These are phyloP conservation scores for Himalopsyche phryganea DNA, from an alignment of 1,140 invertebrate genomes.

Conservation along the genomic window DNA sequence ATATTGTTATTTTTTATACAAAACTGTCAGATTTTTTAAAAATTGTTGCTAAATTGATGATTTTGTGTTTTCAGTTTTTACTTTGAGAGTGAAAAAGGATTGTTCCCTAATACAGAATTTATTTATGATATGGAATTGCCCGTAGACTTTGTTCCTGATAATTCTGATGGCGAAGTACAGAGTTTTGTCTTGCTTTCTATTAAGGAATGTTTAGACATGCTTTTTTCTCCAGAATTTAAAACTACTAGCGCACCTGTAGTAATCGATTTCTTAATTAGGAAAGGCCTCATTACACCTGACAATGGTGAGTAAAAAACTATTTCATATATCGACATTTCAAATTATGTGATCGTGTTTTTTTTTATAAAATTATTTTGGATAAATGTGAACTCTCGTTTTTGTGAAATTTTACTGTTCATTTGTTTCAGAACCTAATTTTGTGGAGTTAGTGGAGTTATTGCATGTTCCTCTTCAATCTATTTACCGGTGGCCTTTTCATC, in stretches of 20 bases:
- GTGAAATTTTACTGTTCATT: too few relatives aligned
- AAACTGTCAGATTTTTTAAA: too few relatives aligned
- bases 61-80: conserved; percentile 66
- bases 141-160: conserved; percentile 80
- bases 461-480: conserved; percentile 75
- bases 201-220: conserved; percentile 72
- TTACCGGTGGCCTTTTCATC: conserved; percentile 36
- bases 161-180: conserved; percentile 91
- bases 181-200: conserved; percentile 82
- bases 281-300: conserved; percentile 83
- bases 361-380: too few relatives aligned
- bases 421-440: conserved; percentile 74
- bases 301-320: conserved; percentile 66
- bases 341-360: too few relatives aligned
- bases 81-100: conserved; percentile 85
- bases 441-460: conserved; percentile 79
- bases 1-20: not conserved
- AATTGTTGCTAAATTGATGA: too few relatives aligned
- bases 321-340: not conserved
- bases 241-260: conserved; percentile 88
- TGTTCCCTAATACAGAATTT: conserved; percentile 93
- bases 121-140: conserved; percentile 93
- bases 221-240: conserved; percentile 83
- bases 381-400: too few relatives aligned
- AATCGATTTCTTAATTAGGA: conserved; percentile 87